Percentiles rank a stretch among this genome's conserved stretches.
These are phyloP conservation scores for Ailuropoda melanoleuca DNA, from an alignment of 2,113 vertebrate species.

Conservation along the genomic window DNA sequence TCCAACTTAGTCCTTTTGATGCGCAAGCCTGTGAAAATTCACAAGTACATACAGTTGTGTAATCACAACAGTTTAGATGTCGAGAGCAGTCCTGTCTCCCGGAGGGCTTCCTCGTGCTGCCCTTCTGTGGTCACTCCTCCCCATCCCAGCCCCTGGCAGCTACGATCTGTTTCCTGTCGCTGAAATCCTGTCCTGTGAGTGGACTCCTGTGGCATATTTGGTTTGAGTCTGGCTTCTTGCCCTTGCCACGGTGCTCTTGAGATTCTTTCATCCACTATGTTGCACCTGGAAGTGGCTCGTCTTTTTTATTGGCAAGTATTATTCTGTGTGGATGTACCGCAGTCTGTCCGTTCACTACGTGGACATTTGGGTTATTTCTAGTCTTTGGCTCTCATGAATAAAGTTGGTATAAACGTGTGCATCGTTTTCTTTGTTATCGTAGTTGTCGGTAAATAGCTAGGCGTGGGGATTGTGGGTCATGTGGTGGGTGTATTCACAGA, in stretches of 20 bases:
- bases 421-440: background rate
- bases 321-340: background rate
- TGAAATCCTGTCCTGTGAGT: background rate
- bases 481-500: background rate
- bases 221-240: background rate
- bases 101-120: rapidly evolving
- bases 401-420: background rate
- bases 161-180: no score
- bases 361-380: background rate
- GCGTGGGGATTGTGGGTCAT: background rate
- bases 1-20: background rate
- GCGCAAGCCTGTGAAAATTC: background rate
- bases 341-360: background rate
- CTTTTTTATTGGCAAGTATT: no score
- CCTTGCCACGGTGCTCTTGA: rapidly evolving
- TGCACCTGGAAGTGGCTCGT: no score
- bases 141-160: rapidly evolving
- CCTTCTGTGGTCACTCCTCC: background rate
- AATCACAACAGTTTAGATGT: background rate
- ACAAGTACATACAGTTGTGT: rapidly evolving
- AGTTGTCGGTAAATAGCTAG: background rate
- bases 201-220: background rate
- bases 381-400: background rate
- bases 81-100: background rate
- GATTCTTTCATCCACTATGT: no score